Evolutionary conservation across 1,140 invertebrate genomes (phyloP).

Genomic region (Dendroctonus ponderosae): DNA sequence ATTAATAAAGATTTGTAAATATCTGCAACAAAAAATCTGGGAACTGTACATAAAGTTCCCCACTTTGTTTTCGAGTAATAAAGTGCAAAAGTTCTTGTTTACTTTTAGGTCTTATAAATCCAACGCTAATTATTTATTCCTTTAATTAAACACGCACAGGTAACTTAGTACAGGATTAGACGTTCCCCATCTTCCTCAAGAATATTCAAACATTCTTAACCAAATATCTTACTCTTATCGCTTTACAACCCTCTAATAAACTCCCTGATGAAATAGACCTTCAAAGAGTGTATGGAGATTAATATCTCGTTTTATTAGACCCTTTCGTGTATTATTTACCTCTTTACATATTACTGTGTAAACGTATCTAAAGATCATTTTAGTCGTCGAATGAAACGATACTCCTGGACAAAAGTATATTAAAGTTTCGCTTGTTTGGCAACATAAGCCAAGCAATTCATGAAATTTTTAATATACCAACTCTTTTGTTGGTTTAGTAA

Average conservation of each 20-base stretch:
- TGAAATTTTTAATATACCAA: conserved; percentile 1
- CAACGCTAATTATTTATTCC: too few relatives aligned
- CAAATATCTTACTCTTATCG: conserved; percentile 6
- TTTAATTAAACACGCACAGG: too few relatives aligned
- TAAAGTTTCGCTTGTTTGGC: conserved; percentile 2
- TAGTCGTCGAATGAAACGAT: neutral
- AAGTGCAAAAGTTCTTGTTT: too few relatives aligned
- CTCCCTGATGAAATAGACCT: conserved; percentile 5
- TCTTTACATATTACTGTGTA: conserved; percentile 17
- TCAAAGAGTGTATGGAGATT: conserved; percentile 12
- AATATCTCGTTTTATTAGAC: conserved; percentile 16
- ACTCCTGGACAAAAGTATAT: conserved; percentile 2
- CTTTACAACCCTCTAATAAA: conserved; percentile 17
- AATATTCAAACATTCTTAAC: conserved; percentile 4
- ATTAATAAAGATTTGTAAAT: too few relatives aligned
- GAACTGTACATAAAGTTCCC: too few relatives aligned
- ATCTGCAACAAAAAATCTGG: too few relatives aligned
- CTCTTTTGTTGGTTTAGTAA: neutral
- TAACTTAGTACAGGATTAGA: too few relatives aligned
- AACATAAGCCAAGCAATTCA: neutral
- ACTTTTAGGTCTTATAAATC: too few relatives aligned
- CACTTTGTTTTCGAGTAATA: too few relatives aligned
- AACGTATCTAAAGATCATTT: conserved; percentile 1
- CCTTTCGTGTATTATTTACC: conserved; percentile 15
- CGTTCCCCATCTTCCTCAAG: neutral